Base-by-base conservation (phyloP, 2,797 vertebrate genomes). In the Ciconia nigra region DNA sequence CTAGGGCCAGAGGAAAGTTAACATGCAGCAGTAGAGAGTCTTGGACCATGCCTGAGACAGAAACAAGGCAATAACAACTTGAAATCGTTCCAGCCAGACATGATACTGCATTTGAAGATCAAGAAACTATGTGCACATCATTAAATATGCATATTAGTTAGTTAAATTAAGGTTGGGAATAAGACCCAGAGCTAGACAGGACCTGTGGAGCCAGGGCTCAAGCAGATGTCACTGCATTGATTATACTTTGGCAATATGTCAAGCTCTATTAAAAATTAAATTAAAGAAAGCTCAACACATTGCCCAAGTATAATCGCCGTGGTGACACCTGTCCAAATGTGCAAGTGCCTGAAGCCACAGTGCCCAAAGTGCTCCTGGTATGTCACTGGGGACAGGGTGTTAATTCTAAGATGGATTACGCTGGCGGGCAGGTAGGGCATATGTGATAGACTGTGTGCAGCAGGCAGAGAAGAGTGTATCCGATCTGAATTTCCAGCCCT, bases 241-340 rank as follows among this genome's bases (percentile, higher is more conserved):
- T 92, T 97, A 44, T 51, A 42, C 78, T 87, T 81, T 95, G 95
- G 95, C 88, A 96, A 83, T 71, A 77, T 67, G 41, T 78, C 91
- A 93, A 92, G 79, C 59, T 57, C 74, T 87, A 94, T 92, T 93
- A 96, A 94, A 96, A 96, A 92, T 90, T 84, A 96, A 96, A 96
- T 93, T 89, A 81, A 94, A 71, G 44, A 18, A 87, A 80, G 59
- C 33, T 80, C 88, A 83, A 84, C 83, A 59, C 6, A 1, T 80
- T 82, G 79, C 57, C 81, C 2, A 6, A 47, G 24, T 70, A 52
- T 85, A 85, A 96, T 83, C 4, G 0, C 63, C 2, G 3, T 7
- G 5, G n/a, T 59, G 59, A 63, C 78, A 84, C 55, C 94, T 92
- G 81, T 70, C 73, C 83, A 92, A 91, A 89, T 10, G 70, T 76